Evolutionary conservation across 2,888 invertebrate genomes (phyloP), one percentile per base, ranked within the genome.

Genomic region (Pinctada fucata): DNA sequence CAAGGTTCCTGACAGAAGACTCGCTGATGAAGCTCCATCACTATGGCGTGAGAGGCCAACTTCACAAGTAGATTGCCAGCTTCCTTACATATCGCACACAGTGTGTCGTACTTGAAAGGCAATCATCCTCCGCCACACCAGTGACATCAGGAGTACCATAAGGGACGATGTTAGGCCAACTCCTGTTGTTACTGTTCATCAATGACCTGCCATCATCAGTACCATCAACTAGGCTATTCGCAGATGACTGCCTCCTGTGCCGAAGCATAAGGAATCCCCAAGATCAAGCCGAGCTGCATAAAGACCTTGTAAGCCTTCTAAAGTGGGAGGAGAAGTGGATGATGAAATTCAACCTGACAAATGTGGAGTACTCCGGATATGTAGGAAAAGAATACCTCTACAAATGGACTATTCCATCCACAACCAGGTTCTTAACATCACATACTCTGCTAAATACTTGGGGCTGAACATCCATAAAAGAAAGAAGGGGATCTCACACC

Each of bases 151-250:
- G 31, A 31, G 31, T 76, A 13, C 76, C 69, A 5, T 69, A 76
- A 70, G 76, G 76, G 2, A 65, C 70, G 2, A 69, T 69, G 13
- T 49, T 76, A 16, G 76, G 76, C n/a, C 76, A 69, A 58, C 4
- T 51, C 31, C 49, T 75, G 5, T 68, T 75, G 16, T 8, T 75
- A 2, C 50, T 75, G 3, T 66, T 45, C 58, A 52, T 68, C 6
- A 75, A 75, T 31, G 58, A 68, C 45, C 5, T 75, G 3, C 52
- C 75, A 68, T 31, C 31, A 31, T 6, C 0, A 45, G 6, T 69
- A 69, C 2, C 13, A n/a, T 72, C 72, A 45, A 45, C 69, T 13
- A 47, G 13, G n/a, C 45, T 69, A 13, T 69, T 6, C 13, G 69
- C 69, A 5, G 45, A 69, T n/a, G 69, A 69, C 48, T 45, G 45